A percentile compares a stretch with the other conserved stretches of the same genome.
These are phyloP conservation scores for Malthinus seriepunctatus DNA, from an alignment of 2,888 invertebrate species.

Conservation along the genomic window DNA sequence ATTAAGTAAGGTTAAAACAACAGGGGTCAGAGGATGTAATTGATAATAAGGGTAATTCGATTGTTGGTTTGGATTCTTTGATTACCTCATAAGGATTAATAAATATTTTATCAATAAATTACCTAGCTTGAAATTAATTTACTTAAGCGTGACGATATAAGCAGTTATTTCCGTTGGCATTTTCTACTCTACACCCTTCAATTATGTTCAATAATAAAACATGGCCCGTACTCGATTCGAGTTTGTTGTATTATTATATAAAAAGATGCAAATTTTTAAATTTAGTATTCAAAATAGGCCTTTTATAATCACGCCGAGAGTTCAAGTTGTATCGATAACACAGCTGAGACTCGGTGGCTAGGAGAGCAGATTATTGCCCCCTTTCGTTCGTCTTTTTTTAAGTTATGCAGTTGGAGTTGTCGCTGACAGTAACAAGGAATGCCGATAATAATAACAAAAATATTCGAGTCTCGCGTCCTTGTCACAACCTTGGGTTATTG, in stretches of 20 bases:
- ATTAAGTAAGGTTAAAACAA: too few relatives aligned
- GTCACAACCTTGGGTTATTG: constrained; percentile 38
- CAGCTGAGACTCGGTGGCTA: neutral
- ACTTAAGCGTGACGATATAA: constrained; percentile 15
- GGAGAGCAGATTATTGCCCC: too few relatives aligned
- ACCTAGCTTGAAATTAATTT: constrained; percentile 14
- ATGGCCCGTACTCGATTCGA: neutral
- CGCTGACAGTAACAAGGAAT: constrained; percentile 31
- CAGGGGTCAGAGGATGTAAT: too few relatives aligned
- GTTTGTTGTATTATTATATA: neutral
- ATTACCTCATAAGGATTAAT: neutral
- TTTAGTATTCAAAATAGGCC: constrained; percentile 14
- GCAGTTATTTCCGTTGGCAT: constrained; percentile 19
- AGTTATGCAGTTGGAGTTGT: neutral
- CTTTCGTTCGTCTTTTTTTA: too few relatives aligned
- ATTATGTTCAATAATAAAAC: constrained; percentile 14
- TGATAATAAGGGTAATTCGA: too few relatives aligned
- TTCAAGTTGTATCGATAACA: neutral
- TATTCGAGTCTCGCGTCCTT: constrained; percentile 34
- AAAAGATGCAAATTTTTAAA: constrained; percentile 10
- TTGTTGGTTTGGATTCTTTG: too few relatives aligned
- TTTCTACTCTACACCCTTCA: constrained; percentile 5
- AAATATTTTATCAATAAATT: constrained; percentile 13
- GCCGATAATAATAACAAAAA: constrained; percentile 36
- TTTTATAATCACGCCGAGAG: constrained; percentile 8